Base-by-base conservation (phyloP, 2,113 vertebrate genomes). In the Pundamilia nyererei region DNA sequence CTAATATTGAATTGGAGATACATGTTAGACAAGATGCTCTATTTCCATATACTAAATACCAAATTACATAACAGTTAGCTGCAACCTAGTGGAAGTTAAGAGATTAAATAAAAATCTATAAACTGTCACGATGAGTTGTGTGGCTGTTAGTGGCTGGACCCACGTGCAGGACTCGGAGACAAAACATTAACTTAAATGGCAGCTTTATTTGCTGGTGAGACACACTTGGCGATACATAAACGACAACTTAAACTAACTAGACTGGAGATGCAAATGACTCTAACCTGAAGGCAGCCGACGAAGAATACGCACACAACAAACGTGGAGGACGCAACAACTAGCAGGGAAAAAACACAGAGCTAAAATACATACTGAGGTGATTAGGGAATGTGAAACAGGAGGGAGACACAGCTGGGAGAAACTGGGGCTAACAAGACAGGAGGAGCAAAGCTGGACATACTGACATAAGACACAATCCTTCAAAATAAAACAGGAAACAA, bases 281-380 rank as follows among this genome's bases (percentile, higher is more conserved):
- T 54, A 54, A 54, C 6, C 53, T 54, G 53, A 54, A 54, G 53
- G 1, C 1, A 24, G 53, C 0, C 1, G 1, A 4, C 1, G 0
- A 12, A 54, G 53, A 54, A 24, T 2, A 54, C 0, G 1, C 21
- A 55, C 21, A 55, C 54, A 56, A 56, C 55, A 29, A 29, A 0
- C 1, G 6, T 29, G 13, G 55, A 29, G 55, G 55, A 56, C 0
- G 0, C 55, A 56, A 0, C 24, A 14, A 15, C 12, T 15, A 4
- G 1, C 4, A 29, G 24, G 55, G 55, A 56, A 56, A 55, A 56
- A 13, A 13, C 12, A 56, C 55, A 29, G 3, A 8, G 24, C 55
- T 29, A 29, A 29, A 56, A 15, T 2, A 58, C 0, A 29, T 29
- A 58, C 55, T 29, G 55, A 58, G 55, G 24, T 58, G 24, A 58